A percentile compares a stretch with the other conserved stretches of the same genome.
Conservation (phyloP, 2,797 vertebrate species). For the Poeciliopsis gracilis region DNA sequence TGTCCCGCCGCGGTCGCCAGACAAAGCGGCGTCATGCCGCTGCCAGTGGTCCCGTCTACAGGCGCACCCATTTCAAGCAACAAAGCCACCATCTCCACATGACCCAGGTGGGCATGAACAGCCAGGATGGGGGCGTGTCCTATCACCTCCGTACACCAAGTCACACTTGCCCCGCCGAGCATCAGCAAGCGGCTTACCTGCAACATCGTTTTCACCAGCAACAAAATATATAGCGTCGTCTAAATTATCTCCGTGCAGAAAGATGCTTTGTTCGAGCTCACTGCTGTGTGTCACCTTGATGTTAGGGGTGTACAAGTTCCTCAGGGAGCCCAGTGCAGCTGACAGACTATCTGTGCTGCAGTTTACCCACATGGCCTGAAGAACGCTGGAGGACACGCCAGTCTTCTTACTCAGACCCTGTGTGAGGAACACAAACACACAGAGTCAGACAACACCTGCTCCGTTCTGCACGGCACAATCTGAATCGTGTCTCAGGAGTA, state of each 20-base stretch:
- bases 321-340: conserved; percentile 92
- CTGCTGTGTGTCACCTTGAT: conserved; percentile 88
- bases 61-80: conserved; percentile 90
- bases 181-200: conserved; percentile 97
- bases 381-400: conserved; percentile 95
- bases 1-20: conserved; percentile 91
- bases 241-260: neutral
- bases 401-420: conserved; percentile 97
- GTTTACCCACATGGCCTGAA: conserved; percentile 96
- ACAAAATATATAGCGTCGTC: neutral
- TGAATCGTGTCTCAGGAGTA: conserved; percentile 52
- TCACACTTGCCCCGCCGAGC: conserved; percentile 92
- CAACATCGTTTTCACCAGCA: neutral
- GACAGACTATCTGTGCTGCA: conserved; percentile 96
- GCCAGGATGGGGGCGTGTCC: conserved; percentile 93
- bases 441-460: conserved; percentile 60
- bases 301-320: conserved; percentile 98
- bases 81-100: conserved; percentile 90
- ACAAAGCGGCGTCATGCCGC: conserved; percentile 91
- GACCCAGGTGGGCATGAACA: conserved; percentile 93
- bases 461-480: conserved; percentile 66
- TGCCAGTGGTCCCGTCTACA: conserved; percentile 87
- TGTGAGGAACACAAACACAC: conserved; percentile 22
- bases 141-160: conserved; percentile 94
- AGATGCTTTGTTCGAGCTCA: neutral